These are phyloP conservation scores for Drosophila birchii DNA, from an alignment of 2,888 invertebrate genomes.

Conservation along the genomic window DNA sequence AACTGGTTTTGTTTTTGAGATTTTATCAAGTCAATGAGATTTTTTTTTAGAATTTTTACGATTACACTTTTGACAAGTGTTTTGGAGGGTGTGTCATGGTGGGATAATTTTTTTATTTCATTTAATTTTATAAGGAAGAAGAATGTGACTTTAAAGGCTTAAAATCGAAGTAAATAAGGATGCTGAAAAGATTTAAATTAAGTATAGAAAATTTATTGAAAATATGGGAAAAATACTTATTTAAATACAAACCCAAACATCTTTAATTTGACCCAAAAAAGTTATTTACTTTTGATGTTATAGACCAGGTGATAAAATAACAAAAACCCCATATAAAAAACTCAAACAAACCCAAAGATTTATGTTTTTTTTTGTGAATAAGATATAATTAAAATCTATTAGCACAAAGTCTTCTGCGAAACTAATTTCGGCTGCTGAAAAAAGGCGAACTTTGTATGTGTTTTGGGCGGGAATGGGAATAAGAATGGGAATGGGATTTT, in stretches of 20 bases:
- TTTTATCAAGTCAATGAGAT: conserved; percentile 1
- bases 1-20: conserved; percentile 26
- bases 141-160: background rate
- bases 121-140: background rate
- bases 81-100: background rate
- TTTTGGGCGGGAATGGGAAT: conserved; percentile 4
- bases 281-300: background rate
- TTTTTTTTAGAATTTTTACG: background rate
- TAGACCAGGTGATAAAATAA: conserved; percentile 9
- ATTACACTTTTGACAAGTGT: conserved; percentile 7
- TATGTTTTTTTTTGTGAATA: background rate
- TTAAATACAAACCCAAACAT: background rate
- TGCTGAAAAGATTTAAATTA: no score
- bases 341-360: background rate
- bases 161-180: no score
- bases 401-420: conserved; percentile 31
- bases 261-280: background rate
- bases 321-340: background rate
- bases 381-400: conserved; percentile 42
- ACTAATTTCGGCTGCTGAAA: conserved; percentile 12
- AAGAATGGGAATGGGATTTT: conserved; percentile 41
- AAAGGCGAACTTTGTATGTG: conserved; percentile 32
- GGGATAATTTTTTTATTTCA: background rate
- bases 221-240: no score
- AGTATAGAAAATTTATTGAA: no score